Base-by-base conservation (phyloP, 2,113 vertebrate genomes). In the Crotalus tigris region DNA sequence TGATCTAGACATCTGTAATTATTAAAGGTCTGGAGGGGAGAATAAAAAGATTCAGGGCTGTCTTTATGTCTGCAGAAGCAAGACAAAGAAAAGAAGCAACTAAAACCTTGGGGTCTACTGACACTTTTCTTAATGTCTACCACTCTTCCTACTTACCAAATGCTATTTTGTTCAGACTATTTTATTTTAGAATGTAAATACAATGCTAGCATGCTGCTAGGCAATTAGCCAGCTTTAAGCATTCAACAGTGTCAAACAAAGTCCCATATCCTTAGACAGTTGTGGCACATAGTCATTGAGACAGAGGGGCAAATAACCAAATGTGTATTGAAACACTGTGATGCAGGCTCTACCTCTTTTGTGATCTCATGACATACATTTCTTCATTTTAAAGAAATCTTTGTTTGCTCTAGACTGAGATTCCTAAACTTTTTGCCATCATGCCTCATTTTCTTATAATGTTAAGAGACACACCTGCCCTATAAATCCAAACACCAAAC, bases 1-100 rank as follows among this genome's bases (percentile, higher is more conserved):
- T 92, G 93, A 88, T 96, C 69, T 94, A 55, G 92, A 94, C 49
- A 89, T 85, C n/a, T 55, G n/a, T 94, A 94, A 94, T 86, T 92
- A 91, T 92, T 92, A 93, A 91, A 88, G 53, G 94, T 0, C 93
- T 61, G 81, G 91, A 33, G 11, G 21, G 93, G 90, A 9, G 0
- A 90, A 3, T 0, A 23, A 93, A 93, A 93, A 17, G 0, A 1
- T 69, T 2, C 6, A 13, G 49, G 93, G 92, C 46, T 91, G 61
- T 0, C 8, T 95, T 5, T 92, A 13, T 39, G 5, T n/a, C 29
- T 88, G 55, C 4, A 96, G 87, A 51, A 93, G 29, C 13, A 91
- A 53, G 55, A 87, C 61, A 93, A 58, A 69, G 54, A 92, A 29
- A 94, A 92, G 44, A 90, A 58, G 29, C 58, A n/a, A 55, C 54